Base-by-base conservation (phyloP, 2,113 vertebrate genomes). In the Ictalurus furcatus region DNA sequence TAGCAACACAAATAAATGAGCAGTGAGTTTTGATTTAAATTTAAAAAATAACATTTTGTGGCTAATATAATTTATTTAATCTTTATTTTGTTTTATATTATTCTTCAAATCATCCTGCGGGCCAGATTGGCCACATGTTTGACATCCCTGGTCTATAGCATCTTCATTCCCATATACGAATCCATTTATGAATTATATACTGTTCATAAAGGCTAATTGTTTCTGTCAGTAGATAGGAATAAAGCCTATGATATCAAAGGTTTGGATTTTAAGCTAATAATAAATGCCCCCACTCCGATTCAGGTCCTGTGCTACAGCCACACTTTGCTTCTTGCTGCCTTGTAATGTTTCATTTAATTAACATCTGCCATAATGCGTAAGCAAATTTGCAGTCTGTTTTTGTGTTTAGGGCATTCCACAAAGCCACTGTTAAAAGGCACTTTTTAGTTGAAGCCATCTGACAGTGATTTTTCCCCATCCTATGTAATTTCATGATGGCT, bases 381-480 rank as follows among this genome's bases (percentile, higher is more conserved):
- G 61, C 74, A 58, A 44, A 0, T 90, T 90, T 80, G 85, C 78
- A 65, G 81, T 85, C 78, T 89, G 65, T 86, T 52, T 48, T 92
- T 89, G 90, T 93, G 92, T 88, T 85, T 78, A 85, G 40, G 83
- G 88, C 91, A 91, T 74, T 90, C 56, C 91, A 52, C 88, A 81
- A 92, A 85, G 65, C 86, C 91, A 89, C 92, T 91, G 93, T 85
- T 89, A 90, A 92, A 91, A 90, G 88, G 79, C 85, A 21, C 69
- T 89, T 93, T 79, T 82, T 87, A 78, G 84, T 52, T 87, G 76
- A 87, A 89, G 92, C 90, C 94, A 95, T 95, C 95, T 96, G 95
- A 95, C 93, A 95, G 92, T 92, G 88, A 95, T 95, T 95, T 48
- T 56, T 65, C 23, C 65, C 91, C 93, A 94, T 93, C 92, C 89